Percentiles rank a stretch among this genome's conserved stretches.
Evolutionary conservation across 1,140 invertebrate species (phyloP).

Genomic region (Sarcophaga peregrina): DNA sequence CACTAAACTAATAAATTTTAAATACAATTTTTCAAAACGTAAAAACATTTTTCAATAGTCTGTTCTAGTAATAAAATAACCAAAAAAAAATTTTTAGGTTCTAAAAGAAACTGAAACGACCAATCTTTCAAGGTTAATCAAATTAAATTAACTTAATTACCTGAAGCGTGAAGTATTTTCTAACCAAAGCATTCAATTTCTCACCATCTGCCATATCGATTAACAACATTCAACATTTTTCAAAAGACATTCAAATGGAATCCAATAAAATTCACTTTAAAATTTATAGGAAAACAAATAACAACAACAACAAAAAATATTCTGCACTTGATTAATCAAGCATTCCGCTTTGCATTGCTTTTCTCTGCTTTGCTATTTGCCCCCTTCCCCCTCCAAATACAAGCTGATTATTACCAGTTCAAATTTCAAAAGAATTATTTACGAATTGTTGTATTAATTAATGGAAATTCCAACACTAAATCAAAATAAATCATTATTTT

Average conservation of each 20-base stretch:
- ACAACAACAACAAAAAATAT: not conserved
- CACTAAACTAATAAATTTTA: too few species aligned
- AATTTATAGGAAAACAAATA: not conserved
- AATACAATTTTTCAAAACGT: too few species aligned
- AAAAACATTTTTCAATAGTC: too few species aligned
- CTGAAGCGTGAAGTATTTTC: not conserved
- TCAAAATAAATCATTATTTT: constrained; percentile 18
- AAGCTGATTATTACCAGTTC: too few species aligned
- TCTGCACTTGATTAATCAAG: constrained; percentile 24
- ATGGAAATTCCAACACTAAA: constrained; percentile 24
- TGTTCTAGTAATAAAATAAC: too few species aligned
- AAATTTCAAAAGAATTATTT: not conserved
- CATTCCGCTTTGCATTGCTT: not conserved
- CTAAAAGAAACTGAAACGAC: too few species aligned
- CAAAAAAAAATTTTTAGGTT: too few species aligned
- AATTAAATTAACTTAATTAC: too few species aligned
- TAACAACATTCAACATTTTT: constrained; percentile 34
- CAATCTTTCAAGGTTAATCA: too few species aligned
- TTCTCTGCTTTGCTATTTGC: not conserved
- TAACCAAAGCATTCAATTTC: constrained; percentile 12
- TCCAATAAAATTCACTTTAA: not conserved
- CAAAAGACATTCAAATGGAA: not conserved
- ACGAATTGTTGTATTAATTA: constrained; percentile 18
- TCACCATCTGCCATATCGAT: constrained; percentile 16
- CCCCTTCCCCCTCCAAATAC: not conserved